A percentile compares a stretch with the other conserved stretches of the same genome.
Conservation (phyloP, 2,797 vertebrate genomes). For the Cetoscarus ocellatus region DNA sequence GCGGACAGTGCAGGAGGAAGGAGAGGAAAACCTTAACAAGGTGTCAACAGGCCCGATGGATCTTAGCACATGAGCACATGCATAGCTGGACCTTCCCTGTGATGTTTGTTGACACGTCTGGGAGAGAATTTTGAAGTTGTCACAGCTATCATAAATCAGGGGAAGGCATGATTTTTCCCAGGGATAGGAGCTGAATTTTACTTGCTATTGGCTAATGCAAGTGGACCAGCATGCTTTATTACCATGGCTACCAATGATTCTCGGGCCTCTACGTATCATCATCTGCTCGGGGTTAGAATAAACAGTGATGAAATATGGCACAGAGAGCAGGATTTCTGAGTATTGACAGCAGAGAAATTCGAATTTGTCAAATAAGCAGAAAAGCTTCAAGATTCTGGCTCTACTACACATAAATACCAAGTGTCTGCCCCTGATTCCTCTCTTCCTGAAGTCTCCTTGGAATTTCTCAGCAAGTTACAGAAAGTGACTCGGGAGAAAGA, state of each 20-base stretch:
- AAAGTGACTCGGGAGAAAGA: constrained; percentile 63
- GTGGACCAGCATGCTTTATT: constrained; percentile 24
- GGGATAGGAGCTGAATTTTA: constrained; percentile 56
- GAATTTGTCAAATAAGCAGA: not conserved
- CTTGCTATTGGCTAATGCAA: constrained; percentile 31
- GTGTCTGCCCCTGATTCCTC: constrained; percentile 41
- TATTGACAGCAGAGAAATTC: constrained; percentile 7
- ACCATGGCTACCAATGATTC: constrained; percentile 37
- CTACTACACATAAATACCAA: constrained; percentile 27
- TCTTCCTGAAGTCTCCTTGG: constrained; percentile 65
- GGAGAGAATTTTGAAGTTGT: constrained; percentile 83
- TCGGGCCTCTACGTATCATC: constrained; percentile 11
- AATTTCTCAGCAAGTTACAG: constrained; percentile 80
- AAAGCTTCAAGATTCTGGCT: constrained; percentile 12
- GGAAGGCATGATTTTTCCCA: constrained; percentile 81
- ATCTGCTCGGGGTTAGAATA: constrained; percentile 18
- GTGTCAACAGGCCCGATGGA: constrained; percentile 74
- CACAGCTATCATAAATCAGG: constrained; percentile 79
- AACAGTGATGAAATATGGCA: constrained; percentile 8
- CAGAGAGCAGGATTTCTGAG: not conserved
- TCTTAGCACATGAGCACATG: constrained; percentile 70
- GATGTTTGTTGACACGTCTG: constrained; percentile 86
- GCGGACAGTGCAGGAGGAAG: constrained; percentile 49
- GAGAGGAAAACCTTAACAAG: constrained; percentile 77
- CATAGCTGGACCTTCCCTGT: constrained; percentile 75